Percentiles rank a stretch among this genome's conserved stretches.
Evolutionary conservation across 2,888 invertebrate species (phyloP).

Genomic region (Brenthis ino): DNA sequence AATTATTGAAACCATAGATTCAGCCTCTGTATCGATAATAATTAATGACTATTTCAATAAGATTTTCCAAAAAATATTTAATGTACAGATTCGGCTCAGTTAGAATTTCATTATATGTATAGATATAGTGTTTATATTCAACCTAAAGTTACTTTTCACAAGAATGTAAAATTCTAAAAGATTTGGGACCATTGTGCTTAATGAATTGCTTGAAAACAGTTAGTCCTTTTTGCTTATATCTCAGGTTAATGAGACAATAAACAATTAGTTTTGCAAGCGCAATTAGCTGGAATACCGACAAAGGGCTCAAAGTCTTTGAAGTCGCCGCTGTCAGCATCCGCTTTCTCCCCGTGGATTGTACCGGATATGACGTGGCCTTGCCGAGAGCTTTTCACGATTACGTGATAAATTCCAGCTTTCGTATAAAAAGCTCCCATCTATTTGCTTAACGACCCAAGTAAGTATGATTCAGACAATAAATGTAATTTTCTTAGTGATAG

Average conservation of each 20-base stretch:
- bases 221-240: slow-evolving; percentile 50
- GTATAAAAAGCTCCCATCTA: slow-evolving; percentile 55
- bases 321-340: slow-evolving; percentile 70
- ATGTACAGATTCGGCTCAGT: too few species aligned
- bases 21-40: too few species aligned
- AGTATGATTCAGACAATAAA: slow-evolving; percentile 58
- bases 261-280: slow-evolving; percentile 70
- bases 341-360: slow-evolving; percentile 71
- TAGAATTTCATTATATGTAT: too few species aligned
- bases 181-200: neutral
- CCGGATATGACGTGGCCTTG: slow-evolving; percentile 78
- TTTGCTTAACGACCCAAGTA: slow-evolving; percentile 48
- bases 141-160: neutral
- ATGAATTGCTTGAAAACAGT: slow-evolving; percentile 19
- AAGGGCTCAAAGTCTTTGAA: slow-evolving; percentile 66
- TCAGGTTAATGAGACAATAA: slow-evolving; percentile 56
- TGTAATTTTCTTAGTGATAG: slow-evolving; percentile 30
- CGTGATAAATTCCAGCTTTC: slow-evolving; percentile 71
- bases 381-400: slow-evolving; percentile 75
- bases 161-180: neutral
- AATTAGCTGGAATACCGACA: slow-evolving; percentile 68
- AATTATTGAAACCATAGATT: too few species aligned
- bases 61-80: too few species aligned
- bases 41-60: too few species aligned
- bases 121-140: neutral